A percentile compares a stretch with the other conserved stretches of the same genome.
phyloP scores from a whole-genome alignment of 1,140 invertebrate species.

The Drosophila subobscura region DNA sequence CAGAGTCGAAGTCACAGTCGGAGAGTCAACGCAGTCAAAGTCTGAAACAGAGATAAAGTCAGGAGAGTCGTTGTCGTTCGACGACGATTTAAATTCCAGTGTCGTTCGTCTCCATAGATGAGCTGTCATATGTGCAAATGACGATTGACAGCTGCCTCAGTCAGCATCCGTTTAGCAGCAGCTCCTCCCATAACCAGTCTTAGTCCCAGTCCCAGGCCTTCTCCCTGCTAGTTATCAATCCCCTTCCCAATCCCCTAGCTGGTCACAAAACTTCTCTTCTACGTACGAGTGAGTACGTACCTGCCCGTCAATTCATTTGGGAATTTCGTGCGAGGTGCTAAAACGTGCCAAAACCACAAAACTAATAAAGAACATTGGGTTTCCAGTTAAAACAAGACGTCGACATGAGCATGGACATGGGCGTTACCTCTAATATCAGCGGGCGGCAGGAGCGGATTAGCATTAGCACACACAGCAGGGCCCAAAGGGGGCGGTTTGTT shows the following conservation, averaged over 20 bases:
- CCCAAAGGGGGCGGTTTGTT: not conserved
- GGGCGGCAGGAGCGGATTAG: slow-evolving; percentile 47
- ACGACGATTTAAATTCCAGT: slow-evolving; percentile 70
- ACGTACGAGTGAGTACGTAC: slow-evolving; percentile 19
- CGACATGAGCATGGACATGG: slow-evolving; percentile 67
- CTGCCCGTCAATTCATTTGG: slow-evolving; percentile 69
- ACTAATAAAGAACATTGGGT: slow-evolving; percentile 62
- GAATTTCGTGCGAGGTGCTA: slow-evolving; percentile 55
- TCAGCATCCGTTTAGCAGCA: slow-evolving; percentile 42
- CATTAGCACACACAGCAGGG: slow-evolving; percentile 5
- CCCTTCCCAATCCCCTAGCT: slow-evolving; percentile 3
- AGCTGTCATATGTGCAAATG: slow-evolving; percentile 75
- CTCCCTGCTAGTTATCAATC: slow-evolving; percentile 3
- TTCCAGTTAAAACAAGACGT: slow-evolving; percentile 58
- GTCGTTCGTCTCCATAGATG: slow-evolving; percentile 58
- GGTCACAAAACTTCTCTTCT: slow-evolving; percentile 14
- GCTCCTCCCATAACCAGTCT: slow-evolving; percentile 30
- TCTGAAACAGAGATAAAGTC: slow-evolving; percentile 17
- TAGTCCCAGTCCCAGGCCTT: slow-evolving; percentile 2
- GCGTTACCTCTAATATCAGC: slow-evolving; percentile 69
- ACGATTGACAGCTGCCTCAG: slow-evolving; percentile 80
- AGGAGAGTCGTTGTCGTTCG: slow-evolving; percentile 26
- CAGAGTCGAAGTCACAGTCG: not conserved
- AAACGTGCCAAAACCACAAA: slow-evolving; percentile 75
- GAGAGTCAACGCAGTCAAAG: slow-evolving; percentile 1